Conservation (phyloP, 92 coral and sea anemone genomes). For the Montipora capitata region DNA sequence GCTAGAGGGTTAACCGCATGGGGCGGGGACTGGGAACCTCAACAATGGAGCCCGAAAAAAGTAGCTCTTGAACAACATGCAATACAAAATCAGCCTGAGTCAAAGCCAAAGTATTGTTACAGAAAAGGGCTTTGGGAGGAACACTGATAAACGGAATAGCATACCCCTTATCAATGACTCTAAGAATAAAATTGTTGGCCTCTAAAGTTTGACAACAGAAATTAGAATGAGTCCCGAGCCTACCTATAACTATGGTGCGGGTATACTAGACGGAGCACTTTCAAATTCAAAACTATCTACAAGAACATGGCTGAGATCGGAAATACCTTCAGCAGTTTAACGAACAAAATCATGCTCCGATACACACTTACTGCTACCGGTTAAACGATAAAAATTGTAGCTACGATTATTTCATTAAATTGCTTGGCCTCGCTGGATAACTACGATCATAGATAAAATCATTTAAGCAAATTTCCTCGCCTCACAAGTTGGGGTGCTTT, state of each 20-base stretch:
- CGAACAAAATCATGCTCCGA: too few relatives aligned
- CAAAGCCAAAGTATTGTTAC: slow-evolving; percentile 2
- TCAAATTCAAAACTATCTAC: not conserved
- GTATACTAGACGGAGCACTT: too few relatives aligned
- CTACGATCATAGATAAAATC: too few relatives aligned
- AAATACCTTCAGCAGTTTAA: not conserved
- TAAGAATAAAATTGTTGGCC: slow-evolving; percentile 28
- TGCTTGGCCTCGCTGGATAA: too few relatives aligned
- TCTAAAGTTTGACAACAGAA: not conserved
- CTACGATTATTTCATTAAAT: too few relatives aligned
- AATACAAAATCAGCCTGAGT: slow-evolving; percentile 38
- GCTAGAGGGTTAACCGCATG: slow-evolving; percentile 12
- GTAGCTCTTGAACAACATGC: slow-evolving; percentile 31
- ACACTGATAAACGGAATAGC: slow-evolving; percentile 23
- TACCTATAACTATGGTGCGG: not conserved
- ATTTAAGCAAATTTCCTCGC: too few relatives aligned
- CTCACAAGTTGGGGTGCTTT: too few relatives aligned
- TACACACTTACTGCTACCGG: not conserved
- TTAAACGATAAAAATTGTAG: too few relatives aligned
- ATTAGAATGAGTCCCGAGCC: slow-evolving; percentile 18
- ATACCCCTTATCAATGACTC: not conserved
- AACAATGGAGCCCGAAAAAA: slow-evolving; percentile 12
- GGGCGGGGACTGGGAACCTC: not conserved
- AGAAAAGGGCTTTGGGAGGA: slow-evolving; percentile 24
- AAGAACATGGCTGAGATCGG: not conserved